phyloP scores from a whole-genome alignment of 1,140 invertebrate genomes.

The Achatina immaculata region DNA sequence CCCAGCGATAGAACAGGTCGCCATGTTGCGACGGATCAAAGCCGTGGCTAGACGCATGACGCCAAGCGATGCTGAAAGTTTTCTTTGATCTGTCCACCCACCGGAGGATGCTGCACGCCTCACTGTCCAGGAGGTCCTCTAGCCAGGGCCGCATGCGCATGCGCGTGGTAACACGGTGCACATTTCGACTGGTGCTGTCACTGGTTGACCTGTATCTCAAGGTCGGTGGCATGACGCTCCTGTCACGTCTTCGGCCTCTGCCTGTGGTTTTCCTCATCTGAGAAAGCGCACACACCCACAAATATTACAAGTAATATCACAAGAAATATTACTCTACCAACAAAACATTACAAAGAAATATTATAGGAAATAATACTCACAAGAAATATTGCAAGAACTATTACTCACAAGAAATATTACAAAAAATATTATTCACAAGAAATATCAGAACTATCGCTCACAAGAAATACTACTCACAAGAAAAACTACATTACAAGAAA shows the following conservation, averaged over 20 bases:
- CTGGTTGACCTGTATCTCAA: slow-evolving; percentile 5
- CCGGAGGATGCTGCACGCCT: neutral
- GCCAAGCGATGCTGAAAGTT: slow-evolving; percentile 1
- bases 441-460: no score
- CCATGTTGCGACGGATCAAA: neutral
- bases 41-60: slow-evolving; percentile 22
- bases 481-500: no score
- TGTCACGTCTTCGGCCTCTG: neutral
- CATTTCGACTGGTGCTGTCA: neutral
- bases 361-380: no score
- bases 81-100: slow-evolving; percentile 3
- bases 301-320: no score
- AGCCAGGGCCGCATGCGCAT: slow-evolving; percentile 20
- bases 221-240: slow-evolving; percentile 18
- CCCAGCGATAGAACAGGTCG: slow-evolving; percentile 8
- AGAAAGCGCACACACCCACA: no score
- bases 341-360: no score
- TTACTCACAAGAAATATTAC: no score
- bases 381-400: no score
- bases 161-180: neutral
- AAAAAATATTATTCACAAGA: no score
- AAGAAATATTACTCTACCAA: no score
- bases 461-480: no score
- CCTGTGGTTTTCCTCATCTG: slow-evolving; percentile 14
- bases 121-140: neutral